These are phyloP conservation scores for Epinephelus lanceolatus DNA, from an alignment of 2,113 vertebrate genomes.

Conservation along the genomic window DNA sequence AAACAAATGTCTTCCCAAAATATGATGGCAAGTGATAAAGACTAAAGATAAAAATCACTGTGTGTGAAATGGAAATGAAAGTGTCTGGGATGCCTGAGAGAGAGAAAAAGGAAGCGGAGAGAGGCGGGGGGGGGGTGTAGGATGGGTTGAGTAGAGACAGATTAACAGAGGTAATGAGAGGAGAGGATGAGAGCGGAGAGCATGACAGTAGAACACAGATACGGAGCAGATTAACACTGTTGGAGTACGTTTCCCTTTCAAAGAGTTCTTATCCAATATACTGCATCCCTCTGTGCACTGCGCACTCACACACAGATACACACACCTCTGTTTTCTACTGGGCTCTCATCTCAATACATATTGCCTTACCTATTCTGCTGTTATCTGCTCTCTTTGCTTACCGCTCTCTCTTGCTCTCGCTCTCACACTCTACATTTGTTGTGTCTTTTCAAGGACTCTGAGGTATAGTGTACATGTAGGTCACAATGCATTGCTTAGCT, in stretches of 20 bases:
- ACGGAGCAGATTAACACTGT: constrained; percentile 75
- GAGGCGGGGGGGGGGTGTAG: neutral
- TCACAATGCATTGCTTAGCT: constrained; percentile 27
- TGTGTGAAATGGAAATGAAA: constrained; percentile 75
- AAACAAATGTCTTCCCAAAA: constrained; percentile 44
- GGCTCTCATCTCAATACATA: constrained; percentile 57
- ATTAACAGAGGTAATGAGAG: constrained; percentile 77
- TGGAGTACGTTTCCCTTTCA: constrained; percentile 73
- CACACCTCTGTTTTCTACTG: constrained; percentile 24
- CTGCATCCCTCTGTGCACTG: constrained; percentile 50
- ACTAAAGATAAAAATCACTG: constrained; percentile 51
- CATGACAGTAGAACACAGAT: constrained; percentile 78
- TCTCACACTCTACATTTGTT: neutral
- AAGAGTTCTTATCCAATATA: constrained; percentile 71
- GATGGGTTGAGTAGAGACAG: constrained; percentile 63
- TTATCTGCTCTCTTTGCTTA: constrained; percentile 37
- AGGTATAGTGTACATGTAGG: constrained; percentile 29
- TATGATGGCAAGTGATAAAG: constrained; percentile 37
- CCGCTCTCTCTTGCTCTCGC: neutral
- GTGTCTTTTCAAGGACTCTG: constrained; percentile 42
- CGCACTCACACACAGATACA: constrained; percentile 19
- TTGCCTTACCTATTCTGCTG: constrained; percentile 36
- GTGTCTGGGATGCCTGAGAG: constrained; percentile 42
- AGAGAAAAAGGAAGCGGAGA: constrained; percentile 1
- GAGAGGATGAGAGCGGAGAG: constrained; percentile 70